A percentile compares a stretch with the other conserved stretches of the same genome.
Evolutionary conservation across 2,797 vertebrate genomes (phyloP).

Genomic region (Percopsis omiscomaycus): DNA sequence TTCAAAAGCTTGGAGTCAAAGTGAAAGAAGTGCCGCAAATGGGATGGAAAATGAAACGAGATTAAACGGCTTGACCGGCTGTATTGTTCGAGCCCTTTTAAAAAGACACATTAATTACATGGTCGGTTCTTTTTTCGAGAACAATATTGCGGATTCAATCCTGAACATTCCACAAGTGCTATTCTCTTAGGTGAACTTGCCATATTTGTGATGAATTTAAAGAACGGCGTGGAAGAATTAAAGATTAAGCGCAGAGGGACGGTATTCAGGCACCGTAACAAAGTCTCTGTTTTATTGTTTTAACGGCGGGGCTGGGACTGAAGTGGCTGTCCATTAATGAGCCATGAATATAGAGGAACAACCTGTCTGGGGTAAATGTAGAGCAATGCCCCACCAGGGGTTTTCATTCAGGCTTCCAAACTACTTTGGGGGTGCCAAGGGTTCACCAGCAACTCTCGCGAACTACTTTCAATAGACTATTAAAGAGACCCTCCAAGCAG

Average conservation of each 20-base stretch:
- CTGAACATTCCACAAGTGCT: conserved; percentile 87
- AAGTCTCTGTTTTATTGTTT: conserved; percentile 71
- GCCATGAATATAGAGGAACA: conserved; percentile 85
- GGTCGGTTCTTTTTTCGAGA: conserved; percentile 89
- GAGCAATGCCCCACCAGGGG: conserved; percentile 86
- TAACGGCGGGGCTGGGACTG: conserved; percentile 80
- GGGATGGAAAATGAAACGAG: conserved; percentile 99
- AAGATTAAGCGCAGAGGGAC: conserved; percentile 67
- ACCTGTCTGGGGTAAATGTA: conserved; percentile 80
- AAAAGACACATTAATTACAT: conserved; percentile 99
- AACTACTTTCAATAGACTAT: conserved; percentile 71
- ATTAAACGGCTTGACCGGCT: conserved; percentile 95
- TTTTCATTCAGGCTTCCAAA: conserved; percentile 78
- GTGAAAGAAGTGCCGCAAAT: conserved; percentile 92
- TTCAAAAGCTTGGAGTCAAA: conserved; percentile 87
- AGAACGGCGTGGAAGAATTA: conserved; percentile 79
- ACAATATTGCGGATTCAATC: conserved; percentile 90
- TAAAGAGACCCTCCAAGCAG: conserved; percentile 72
- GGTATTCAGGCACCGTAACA: conserved; percentile 61
- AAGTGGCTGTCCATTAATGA: conserved; percentile 89
- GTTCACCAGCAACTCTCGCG: conserved; percentile 85
- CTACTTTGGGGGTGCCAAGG: conserved; percentile 78
- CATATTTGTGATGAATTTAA: conserved; percentile 76
- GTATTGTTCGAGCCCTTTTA: conserved; percentile 87
- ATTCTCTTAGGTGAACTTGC: conserved; percentile 77